Conservation (phyloP, 1,140 invertebrate species). For the Lepidurus apus region DNA sequence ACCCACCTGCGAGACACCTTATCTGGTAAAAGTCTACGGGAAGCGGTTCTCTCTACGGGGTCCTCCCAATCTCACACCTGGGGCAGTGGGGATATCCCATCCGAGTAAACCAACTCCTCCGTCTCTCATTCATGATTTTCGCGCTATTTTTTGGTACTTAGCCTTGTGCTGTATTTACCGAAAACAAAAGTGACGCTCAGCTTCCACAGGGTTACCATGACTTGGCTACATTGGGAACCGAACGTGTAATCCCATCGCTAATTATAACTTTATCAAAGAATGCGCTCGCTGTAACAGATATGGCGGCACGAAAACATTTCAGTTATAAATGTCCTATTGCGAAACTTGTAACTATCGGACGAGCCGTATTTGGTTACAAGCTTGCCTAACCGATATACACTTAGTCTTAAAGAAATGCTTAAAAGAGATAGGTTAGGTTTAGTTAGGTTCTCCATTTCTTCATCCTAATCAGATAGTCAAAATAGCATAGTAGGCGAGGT, state of each 20-base stretch:
- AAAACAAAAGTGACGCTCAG: background rate
- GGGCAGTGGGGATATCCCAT: background rate
- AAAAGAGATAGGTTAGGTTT: background rate
- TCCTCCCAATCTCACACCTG: conserved; percentile 7
- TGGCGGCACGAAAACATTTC: too few species aligned
- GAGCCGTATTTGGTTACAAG: too few species aligned
- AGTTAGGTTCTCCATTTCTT: background rate
- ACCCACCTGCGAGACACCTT: background rate
- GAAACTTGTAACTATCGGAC: too few species aligned
- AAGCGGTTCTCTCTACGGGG: background rate
- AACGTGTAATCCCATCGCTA: background rate
- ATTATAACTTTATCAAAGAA: background rate
- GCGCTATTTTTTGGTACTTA: background rate
- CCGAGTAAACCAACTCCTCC: background rate
- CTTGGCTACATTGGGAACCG: background rate
- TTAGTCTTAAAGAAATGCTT: too few species aligned
- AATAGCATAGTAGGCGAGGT: background rate
- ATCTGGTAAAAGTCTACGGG: background rate
- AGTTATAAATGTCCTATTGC: too few species aligned
- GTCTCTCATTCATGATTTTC: conserved; percentile 15
- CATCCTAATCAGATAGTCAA: background rate
- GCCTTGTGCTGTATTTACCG: too few species aligned
- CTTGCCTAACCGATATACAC: too few species aligned
- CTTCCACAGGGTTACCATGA: conserved; percentile 8
- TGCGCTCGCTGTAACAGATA: too few species aligned